Percentiles rank a stretch among this genome's conserved stretches.
Conservation (phyloP, 2,113 vertebrate species). For the Lynx canadensis region DNA sequence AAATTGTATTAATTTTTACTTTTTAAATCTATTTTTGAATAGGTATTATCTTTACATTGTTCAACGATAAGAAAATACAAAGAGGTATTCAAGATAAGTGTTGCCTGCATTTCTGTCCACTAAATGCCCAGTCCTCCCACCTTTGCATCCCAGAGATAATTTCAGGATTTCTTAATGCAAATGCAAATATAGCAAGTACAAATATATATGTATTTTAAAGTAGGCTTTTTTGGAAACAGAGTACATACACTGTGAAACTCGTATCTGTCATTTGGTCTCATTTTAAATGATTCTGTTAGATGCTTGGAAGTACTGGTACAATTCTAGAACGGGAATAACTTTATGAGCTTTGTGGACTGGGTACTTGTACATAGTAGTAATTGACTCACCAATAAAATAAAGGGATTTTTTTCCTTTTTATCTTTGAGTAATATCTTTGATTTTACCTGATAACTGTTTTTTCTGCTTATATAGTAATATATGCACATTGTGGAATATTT, state of each 20-base stretch:
- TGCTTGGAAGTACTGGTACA: neutral
- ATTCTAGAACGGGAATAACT: neutral
- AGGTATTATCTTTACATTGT: neutral
- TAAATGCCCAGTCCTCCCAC: neutral
- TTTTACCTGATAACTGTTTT: neutral
- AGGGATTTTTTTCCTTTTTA: neutral
- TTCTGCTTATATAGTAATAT: neutral
- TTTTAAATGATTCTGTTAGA: constrained; percentile 14
- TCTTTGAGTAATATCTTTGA: neutral
- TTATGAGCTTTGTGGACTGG: neutral
- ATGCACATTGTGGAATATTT: neutral
- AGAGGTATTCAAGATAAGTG: neutral
- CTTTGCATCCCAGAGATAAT: neutral
- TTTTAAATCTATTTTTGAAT: constrained; percentile 20
- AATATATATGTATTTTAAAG: neutral
- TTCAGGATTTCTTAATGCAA: neutral
- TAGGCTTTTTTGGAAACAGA: neutral
- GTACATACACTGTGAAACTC: neutral
- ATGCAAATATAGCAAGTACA: neutral
- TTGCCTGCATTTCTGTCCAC: neutral
- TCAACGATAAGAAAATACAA: neutral
- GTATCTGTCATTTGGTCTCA: neutral
- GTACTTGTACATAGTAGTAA: neutral
- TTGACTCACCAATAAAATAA: constrained; percentile 23
- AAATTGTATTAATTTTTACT: neutral